phyloP scores from a whole-genome alignment of 2,113 vertebrate genomes.

The Isichthys henryi region DNA sequence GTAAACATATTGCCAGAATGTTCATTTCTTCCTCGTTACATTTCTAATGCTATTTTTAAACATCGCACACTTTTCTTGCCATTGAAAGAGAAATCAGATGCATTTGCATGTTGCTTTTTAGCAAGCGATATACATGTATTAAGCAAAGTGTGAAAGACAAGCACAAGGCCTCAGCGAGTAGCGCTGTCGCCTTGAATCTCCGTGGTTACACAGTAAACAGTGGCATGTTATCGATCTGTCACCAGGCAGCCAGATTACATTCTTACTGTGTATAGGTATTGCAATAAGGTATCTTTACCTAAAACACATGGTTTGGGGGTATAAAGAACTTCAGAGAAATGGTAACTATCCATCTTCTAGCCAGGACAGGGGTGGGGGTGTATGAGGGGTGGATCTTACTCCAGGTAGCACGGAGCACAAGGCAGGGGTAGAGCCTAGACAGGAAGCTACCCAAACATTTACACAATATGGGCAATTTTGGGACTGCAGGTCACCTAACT shows the following conservation, averaged over 20 bases:
- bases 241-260: not conserved
- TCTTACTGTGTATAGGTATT: not conserved
- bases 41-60: not conserved
- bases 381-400: not conserved
- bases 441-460: not conserved
- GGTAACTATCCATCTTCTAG: not conserved
- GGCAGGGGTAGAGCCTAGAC: not conserved
- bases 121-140: not conserved
- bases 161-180: not conserved
- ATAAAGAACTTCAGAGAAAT: not conserved
- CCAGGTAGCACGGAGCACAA: not conserved
- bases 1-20: slow-evolving; percentile 23
- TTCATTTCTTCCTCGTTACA: not conserved
- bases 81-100: not conserved
- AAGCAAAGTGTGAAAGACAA: not conserved
- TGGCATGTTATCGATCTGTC: not conserved
- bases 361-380: not conserved
- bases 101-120: not conserved
- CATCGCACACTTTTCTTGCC: not conserved
- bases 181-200: not conserved
- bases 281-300: not conserved
- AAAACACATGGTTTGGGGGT: not conserved
- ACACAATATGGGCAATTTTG: not conserved
- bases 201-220: not conserved
- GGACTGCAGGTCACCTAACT: not conserved